phyloP scores from a whole-genome alignment of 2,797 vertebrate species.

The Tenualosa ilisha region DNA sequence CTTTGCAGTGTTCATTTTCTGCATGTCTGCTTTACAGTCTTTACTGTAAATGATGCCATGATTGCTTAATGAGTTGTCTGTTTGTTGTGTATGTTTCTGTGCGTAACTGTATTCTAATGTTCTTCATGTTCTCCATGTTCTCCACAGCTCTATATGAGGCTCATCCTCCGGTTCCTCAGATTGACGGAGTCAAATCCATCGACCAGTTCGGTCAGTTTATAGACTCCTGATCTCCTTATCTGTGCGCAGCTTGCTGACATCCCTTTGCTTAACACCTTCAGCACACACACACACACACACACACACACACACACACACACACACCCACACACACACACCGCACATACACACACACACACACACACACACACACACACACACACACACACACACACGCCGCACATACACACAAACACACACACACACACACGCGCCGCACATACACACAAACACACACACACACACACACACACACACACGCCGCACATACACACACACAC shows the following conservation, averaged over 20 bases:
- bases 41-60: neutral
- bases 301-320: neutral
- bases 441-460: neutral
- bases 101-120: neutral
- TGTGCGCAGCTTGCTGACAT: neutral
- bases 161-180: constrained; percentile 52
- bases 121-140: constrained; percentile 33
- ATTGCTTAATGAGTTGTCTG: neutral
- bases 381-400: too few relatives aligned
- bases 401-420: neutral
- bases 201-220: constrained; percentile 52
- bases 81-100: neutral
- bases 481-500: neutral
- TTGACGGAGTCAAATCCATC: constrained; percentile 56
- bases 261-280: neutral
- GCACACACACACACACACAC: neutral
- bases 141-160: constrained; percentile 53
- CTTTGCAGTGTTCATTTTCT: too few relatives aligned
- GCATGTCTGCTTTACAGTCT: too few relatives aligned
- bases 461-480: neutral
- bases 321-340: neutral
- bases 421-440: neutral
- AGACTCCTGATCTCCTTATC: neutral
- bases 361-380: neutral
- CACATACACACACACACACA: neutral